Percentiles rank a stretch among this genome's conserved stretches.
Evolutionary conservation across 1,140 invertebrate genomes (phyloP).

Genomic region (Propsilocerus akamusi): DNA sequence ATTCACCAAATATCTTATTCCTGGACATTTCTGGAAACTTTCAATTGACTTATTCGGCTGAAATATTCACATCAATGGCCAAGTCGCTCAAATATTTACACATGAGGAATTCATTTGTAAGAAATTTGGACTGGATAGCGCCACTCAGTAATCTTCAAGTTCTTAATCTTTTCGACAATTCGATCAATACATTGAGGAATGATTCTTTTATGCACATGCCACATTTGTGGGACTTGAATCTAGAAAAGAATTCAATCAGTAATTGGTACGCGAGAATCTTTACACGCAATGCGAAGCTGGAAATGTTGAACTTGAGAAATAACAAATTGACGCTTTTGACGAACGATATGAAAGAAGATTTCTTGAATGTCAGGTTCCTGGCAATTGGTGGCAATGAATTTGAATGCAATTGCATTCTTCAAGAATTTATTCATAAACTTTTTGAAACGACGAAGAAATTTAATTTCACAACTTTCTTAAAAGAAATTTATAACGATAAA

Average conservation of each 20-base stretch:
- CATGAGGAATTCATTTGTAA: slow-evolving; percentile 23
- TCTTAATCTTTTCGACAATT: slow-evolving; percentile 25
- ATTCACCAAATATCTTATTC: slow-evolving; percentile 21
- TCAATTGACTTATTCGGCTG: slow-evolving; percentile 15
- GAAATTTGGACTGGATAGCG: slow-evolving; percentile 18
- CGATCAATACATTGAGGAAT: slow-evolving; percentile 19
- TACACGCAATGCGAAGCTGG: slow-evolving; percentile 18
- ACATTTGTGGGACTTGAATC: slow-evolving; percentile 26
- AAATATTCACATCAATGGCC: slow-evolving; percentile 23
- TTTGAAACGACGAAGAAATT: background rate
- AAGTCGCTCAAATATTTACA: slow-evolving; percentile 25
- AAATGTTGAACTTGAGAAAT: slow-evolving; percentile 23
- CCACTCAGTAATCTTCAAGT: slow-evolving; percentile 24
- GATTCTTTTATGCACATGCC: slow-evolving; percentile 15
- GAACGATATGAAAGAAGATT: slow-evolving; percentile 26
- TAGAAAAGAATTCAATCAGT: slow-evolving; percentile 27
- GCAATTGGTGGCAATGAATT: slow-evolving; percentile 29
- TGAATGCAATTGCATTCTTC: slow-evolving; percentile 28
- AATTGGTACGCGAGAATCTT: slow-evolving; percentile 27
- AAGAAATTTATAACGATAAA: no score
- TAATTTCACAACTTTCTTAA: background rate
- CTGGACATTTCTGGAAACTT: slow-evolving; percentile 32
- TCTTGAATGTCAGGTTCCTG: slow-evolving; percentile 15
- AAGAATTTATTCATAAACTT: slow-evolving; percentile 23
- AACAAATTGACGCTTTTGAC: slow-evolving; percentile 33